A percentile compares a stretch with the other conserved stretches of the same genome.
Evolutionary conservation across 1,140 invertebrate species (phyloP).

Genomic region (Diuraphis noxia): DNA sequence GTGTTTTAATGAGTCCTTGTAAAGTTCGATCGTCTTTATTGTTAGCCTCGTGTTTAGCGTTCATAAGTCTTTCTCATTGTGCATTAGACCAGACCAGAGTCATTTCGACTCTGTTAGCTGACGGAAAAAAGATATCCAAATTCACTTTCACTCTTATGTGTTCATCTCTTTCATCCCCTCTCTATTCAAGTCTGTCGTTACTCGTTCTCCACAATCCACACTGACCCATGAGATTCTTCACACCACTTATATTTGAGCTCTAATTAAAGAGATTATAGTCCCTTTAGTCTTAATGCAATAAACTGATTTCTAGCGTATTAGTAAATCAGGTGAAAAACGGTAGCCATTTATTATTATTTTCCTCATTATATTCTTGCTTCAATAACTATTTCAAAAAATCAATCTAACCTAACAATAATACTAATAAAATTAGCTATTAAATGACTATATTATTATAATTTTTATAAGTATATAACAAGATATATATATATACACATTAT

Average conservation of each 20-base stretch:
- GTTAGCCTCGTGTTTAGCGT: conserved; percentile 43
- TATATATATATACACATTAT: too few species aligned
- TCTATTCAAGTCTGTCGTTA: neutral
- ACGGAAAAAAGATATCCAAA: conserved; percentile 13
- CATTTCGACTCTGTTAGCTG: neutral
- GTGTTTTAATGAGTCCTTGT: conserved; percentile 48
- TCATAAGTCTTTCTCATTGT: conserved; percentile 35
- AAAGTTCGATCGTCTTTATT: conserved; percentile 52
- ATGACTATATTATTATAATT: neutral
- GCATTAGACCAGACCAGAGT: conserved; percentile 40
- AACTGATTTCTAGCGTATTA: neutral
- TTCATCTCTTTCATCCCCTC: conserved; percentile 39
- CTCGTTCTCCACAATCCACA: neutral
- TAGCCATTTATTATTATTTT: neutral
- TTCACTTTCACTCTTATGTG: conserved; percentile 49
- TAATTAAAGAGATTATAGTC: neutral
- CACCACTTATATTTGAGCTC: conserved; percentile 9
- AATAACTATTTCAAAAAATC: neutral
- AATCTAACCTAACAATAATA: neutral
- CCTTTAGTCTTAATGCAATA: neutral
- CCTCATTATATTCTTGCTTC: neutral
- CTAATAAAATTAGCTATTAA: neutral
- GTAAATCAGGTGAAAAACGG: too few species aligned
- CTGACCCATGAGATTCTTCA: neutral
- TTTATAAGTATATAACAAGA: neutral